Conservation (phyloP, 1,140 invertebrate genomes). For the Penaeus vannamei region DNA sequence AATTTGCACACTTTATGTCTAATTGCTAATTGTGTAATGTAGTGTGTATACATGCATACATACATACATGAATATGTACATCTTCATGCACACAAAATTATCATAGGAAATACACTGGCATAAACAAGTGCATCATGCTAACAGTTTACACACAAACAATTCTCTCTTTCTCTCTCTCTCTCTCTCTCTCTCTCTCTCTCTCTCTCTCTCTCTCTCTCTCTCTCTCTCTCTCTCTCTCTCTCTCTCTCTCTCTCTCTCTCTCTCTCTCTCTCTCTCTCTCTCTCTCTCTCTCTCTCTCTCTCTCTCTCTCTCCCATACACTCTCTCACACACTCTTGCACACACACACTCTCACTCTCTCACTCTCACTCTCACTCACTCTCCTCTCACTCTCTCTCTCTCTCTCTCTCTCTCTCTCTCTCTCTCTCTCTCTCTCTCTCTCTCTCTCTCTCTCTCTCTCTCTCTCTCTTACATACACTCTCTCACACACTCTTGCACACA, state of each 20-base stretch:
- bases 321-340: too few relatives aligned
- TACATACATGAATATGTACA: slow-evolving; percentile 29
- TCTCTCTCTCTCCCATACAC: neutral
- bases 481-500: too few relatives aligned
- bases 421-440: too few relatives aligned
- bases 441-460: too few relatives aligned
- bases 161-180: too few relatives aligned
- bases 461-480: too few relatives aligned
- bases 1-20: slow-evolving; percentile 13
- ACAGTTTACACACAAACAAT: neutral
- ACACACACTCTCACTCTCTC: slow-evolving; percentile 12
- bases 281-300: slow-evolving; percentile 30
- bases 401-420: too few relatives aligned
- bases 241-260: slow-evolving; percentile 28
- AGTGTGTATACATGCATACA: slow-evolving; percentile 1
- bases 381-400: too few relatives aligned
- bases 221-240: slow-evolving; percentile 24
- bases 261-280: slow-evolving; percentile 30
- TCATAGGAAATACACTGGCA: too few relatives aligned
- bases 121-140: neutral
- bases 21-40: slow-evolving; percentile 11
- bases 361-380: neutral
- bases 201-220: neutral
- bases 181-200: too few relatives aligned
- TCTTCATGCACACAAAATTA: neutral